These are phyloP conservation scores for Microcebus lehilahytsara DNA, from an alignment of 2,113 vertebrate species.

Conservation along the genomic window DNA sequence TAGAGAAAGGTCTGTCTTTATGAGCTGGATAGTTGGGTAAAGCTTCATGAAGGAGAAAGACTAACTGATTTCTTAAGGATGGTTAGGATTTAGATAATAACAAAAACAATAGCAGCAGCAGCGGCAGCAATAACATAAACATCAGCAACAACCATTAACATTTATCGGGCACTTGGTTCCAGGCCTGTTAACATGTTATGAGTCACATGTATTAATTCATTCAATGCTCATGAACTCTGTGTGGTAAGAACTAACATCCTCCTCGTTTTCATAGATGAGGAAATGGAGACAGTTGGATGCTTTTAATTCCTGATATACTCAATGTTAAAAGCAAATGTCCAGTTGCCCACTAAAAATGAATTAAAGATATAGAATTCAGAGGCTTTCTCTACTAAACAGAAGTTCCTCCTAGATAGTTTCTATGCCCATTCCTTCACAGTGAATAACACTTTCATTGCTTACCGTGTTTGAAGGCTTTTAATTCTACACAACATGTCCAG, in stretches of 20 bases:
- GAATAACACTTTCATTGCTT: slow-evolving; percentile 61
- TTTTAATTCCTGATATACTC: neutral
- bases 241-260: neutral
- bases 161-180: neutral
- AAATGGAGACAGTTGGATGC: neutral
- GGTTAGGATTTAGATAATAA: neutral
- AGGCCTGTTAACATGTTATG: neutral
- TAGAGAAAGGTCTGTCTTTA: neutral
- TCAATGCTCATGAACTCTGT: neutral
- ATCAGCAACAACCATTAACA: neutral
- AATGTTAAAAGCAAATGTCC: neutral
- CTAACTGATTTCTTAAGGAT: neutral
- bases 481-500: slow-evolving; percentile 98
- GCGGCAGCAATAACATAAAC: neutral
- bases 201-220: neutral
- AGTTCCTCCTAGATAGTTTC: neutral
- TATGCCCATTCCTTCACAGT: neutral
- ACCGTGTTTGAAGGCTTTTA: slow-evolving; percentile 97
- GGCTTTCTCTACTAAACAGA: neutral
- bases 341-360: neutral
- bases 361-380: neutral
- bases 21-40: neutral
- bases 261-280: neutral
- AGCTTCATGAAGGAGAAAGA: neutral
- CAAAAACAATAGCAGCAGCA: neutral